These are phyloP conservation scores for Melinopterus prodromus DNA, from an alignment of 2,888 invertebrate genomes.

Conservation along the genomic window DNA sequence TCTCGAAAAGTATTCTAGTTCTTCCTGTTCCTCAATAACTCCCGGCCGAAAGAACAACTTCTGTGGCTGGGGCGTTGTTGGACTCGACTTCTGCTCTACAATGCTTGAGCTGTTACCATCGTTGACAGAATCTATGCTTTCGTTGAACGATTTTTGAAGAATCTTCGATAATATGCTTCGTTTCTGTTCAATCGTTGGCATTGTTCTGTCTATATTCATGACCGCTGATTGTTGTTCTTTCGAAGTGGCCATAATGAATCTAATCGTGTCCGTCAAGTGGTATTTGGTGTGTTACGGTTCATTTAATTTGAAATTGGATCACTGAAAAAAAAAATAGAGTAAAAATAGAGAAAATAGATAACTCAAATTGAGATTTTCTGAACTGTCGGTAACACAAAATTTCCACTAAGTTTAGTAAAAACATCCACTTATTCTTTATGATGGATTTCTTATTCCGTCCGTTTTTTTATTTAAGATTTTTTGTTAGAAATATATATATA, in stretches of 20 bases:
- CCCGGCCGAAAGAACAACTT: constrained; percentile 45
- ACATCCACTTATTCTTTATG: too few relatives aligned
- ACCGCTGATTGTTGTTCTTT: background rate
- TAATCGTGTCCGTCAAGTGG: background rate
- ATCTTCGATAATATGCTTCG: constrained; percentile 14
- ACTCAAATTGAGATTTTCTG: too few relatives aligned
- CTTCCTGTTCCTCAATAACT: constrained; percentile 45
- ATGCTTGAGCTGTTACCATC: constrained; percentile 8
- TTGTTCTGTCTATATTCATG: background rate
- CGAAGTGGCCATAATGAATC: background rate
- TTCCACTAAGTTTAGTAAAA: too few relatives aligned
- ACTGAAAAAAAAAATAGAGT: constrained; percentile 7
- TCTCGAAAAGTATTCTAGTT: constrained; percentile 37
- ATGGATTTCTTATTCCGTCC: too few relatives aligned
- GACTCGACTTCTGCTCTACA: constrained; percentile 15
- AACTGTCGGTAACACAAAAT: too few relatives aligned
- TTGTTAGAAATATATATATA: too few relatives aligned
- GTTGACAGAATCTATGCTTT: constrained; percentile 5
- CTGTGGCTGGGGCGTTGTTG: constrained; percentile 36
- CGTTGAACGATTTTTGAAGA: background rate
- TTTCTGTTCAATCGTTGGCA: constrained; percentile 10
- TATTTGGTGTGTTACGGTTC: background rate
- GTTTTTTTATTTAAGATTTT: too few relatives aligned
- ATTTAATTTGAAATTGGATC: constrained; percentile 5
- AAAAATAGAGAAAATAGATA: background rate